Percentiles rank a stretch among this genome's conserved stretches.
Conservation (phyloP, 1,140 invertebrate genomes). For the Nymphalis io region DNA sequence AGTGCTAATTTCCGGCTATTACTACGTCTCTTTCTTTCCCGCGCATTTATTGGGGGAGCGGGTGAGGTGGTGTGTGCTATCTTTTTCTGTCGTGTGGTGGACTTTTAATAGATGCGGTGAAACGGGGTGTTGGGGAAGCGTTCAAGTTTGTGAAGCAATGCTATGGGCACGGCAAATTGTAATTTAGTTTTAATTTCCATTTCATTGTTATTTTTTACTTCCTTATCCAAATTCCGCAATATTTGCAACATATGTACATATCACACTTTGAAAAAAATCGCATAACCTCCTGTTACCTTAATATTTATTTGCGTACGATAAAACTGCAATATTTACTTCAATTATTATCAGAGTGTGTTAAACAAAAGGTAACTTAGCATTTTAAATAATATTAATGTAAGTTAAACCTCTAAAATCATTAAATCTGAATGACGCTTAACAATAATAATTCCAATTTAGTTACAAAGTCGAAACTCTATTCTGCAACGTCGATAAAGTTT, state of each 20-base stretch:
- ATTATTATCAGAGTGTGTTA: too few species aligned
- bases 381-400: background rate
- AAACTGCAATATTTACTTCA: too few species aligned
- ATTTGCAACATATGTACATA: background rate
- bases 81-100: constrained; percentile 61
- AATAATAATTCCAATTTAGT: constrained; percentile 5
- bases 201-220: constrained; percentile 8
- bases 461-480: background rate
- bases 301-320: too few species aligned
- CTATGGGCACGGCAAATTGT: constrained; percentile 41
- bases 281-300: too few species aligned
- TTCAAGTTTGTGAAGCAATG: constrained; percentile 46
- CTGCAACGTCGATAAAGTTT: constrained; percentile 1
- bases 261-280: background rate
- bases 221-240: background rate
- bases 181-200: constrained; percentile 33
- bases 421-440: background rate
- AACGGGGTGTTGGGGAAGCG: constrained; percentile 37
- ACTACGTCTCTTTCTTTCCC: constrained; percentile 79
- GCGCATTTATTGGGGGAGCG: constrained; percentile 67
- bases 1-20: constrained; percentile 81
- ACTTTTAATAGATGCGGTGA: constrained; percentile 52
- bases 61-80: constrained; percentile 57
- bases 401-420: background rate
- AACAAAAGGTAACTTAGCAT: too few species aligned